Base-by-base conservation (phyloP, 2,888 invertebrate genomes). In the Dolichopus griseipennis region DNA sequence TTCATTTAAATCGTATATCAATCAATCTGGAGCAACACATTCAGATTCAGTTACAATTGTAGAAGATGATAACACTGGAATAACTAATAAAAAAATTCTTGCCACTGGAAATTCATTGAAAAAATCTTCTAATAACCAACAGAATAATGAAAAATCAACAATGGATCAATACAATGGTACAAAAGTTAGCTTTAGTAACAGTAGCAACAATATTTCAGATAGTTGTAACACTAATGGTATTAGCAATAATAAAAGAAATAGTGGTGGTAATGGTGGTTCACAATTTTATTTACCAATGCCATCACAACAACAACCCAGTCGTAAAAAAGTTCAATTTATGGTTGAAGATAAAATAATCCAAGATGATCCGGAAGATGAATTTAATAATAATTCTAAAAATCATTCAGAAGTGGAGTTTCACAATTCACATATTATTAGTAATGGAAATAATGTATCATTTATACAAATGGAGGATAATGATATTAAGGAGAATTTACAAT, bases 311-410 rank as follows among this genome's bases (percentile, higher is more conserved):
- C 52, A 52, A 52, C 84, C 82, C 70, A 83, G 86, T 75, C 84
- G 89, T 75, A 90, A 88, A 83, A 87, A 88, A 75, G 90, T 89
- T 70, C 88, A 90, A 78, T 90, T 90, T 82, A 82, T 88, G 75
- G 88, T 89, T 65, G 88, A 88, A 82, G 88, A 84, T 75, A 86
- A 77, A 75, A 75, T 77, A 74, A 77, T 79, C 73, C 74, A 72
- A 66, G 69, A 68, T 33, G 74, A 73, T 65, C 70, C 70, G 67
- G 71, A 70, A 37, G 73, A 70, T 71, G 70, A 68, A 71, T 27
- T 27, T 27, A 68, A 69, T 70, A 70, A 69, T 72, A 66, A 69
- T 67, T 66, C 71, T 68, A 27, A 27, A 27, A 27, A 27, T 27
- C 2, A 27, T 27, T 5, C 68, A 37, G 67, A n/a, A 66, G 73